Base-by-base conservation (phyloP, 1,140 invertebrate species). In the Lanistes nyassanus region DNA sequence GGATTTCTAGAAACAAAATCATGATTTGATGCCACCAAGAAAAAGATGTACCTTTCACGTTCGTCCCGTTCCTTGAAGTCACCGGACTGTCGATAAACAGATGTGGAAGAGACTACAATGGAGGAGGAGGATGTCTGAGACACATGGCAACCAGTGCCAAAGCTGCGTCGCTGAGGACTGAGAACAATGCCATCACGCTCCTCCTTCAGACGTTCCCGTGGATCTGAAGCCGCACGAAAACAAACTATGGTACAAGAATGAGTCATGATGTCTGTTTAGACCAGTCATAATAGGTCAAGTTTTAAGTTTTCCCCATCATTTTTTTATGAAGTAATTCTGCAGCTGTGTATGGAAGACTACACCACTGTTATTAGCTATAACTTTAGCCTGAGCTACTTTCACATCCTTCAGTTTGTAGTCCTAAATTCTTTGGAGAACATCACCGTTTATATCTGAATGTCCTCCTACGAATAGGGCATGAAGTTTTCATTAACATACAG, bases 171-270 rank as follows among this genome's bases (percentile, higher is more conserved):
- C 84, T 95, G 94, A 58, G 95, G 95, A 85, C 94, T 94, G 68
- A 96, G 87, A 62, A 95, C 93, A 77, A 96, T 95, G 26, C 93
- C 93, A 86, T 95, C 94, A 84, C 93, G 93, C 85, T 95, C 95
- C 70, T 88, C 86, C 60, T 94, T 93, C 62, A 96, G 91, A 53
- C 94, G 91, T 84, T 95, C 94, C 53, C 93, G 92, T 1, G 94
- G 94, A 77, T 87, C 84, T 77, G 72, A 31, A 11, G 77, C 74
- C 62, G 31, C 42, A n/a, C 47, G 13, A 36, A 36, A 26, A 58
- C 11, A 56, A 2, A 39, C 65, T 67, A 47, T 26, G 23, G 26
- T 37, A 36, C 19, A 42, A 37, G 42, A 47, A 47, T 47, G 42
- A 47, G 5, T 47, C 42, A 13, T n/a, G n/a, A n/a, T n/a, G n/a